Percentiles rank a stretch among this genome's conserved stretches.
Conservation (phyloP, 2,888 invertebrate genomes). For the Pyralis farinalis region DNA sequence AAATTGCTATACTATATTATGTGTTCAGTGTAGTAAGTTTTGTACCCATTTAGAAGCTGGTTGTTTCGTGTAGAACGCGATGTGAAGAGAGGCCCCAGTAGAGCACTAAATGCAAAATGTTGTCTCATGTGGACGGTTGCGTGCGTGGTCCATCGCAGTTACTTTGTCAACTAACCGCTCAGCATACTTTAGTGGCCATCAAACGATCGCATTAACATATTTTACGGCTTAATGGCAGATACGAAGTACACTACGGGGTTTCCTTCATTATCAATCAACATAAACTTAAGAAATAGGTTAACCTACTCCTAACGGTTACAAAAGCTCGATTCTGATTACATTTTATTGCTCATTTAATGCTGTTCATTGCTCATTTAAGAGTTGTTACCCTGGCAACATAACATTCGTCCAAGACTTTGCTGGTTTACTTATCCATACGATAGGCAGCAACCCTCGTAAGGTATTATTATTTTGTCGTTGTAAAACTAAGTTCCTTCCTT, state of each 20-base stretch:
- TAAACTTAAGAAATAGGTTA: slow-evolving; percentile 11
- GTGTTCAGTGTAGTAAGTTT: neutral
- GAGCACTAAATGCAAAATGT: slow-evolving; percentile 31
- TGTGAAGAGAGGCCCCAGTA: slow-evolving; percentile 22
- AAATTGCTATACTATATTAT: neutral
- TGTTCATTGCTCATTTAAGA: too few species aligned
- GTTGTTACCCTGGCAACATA: too few species aligned
- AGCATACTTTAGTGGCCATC: slow-evolving; percentile 35
- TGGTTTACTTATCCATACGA: too few species aligned
- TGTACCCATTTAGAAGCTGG: neutral
- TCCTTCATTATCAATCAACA: slow-evolving; percentile 22
- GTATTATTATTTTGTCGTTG: too few species aligned
- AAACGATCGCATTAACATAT: slow-evolving; percentile 30
- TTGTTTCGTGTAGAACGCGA: slow-evolving; percentile 19
- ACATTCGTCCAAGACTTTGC: too few species aligned
- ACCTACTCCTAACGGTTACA: too few species aligned
- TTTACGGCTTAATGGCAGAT: slow-evolving; percentile 29
- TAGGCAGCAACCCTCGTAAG: too few species aligned
- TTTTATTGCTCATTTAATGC: too few species aligned
- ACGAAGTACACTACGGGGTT: slow-evolving; percentile 21
- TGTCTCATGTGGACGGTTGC: slow-evolving; percentile 27
- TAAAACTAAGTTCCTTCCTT: too few species aligned
- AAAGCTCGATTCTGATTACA: too few species aligned
- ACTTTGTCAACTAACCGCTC: slow-evolving; percentile 17
- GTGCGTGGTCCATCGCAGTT: slow-evolving; percentile 14